Evolutionary conservation across 53 echinoderm and acorn worm genomes (phyloP), one percentile per base, ranked within the genome.

Genomic region (Astropecten irregularis): DNA sequence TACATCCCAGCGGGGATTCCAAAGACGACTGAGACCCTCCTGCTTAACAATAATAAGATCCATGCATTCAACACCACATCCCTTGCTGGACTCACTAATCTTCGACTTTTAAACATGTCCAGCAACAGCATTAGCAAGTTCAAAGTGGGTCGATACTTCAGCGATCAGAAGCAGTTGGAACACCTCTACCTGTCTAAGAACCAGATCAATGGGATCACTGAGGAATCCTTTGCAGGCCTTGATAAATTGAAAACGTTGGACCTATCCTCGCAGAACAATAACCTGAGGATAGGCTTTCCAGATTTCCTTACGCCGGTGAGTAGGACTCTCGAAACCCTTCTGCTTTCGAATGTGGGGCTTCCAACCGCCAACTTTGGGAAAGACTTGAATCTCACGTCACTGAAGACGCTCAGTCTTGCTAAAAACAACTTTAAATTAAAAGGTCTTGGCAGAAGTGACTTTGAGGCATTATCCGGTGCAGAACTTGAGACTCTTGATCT

Each of bases 111-210:
- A 3, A 73, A 91, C 44, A 73, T 96, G 32, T 67, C 87, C 1
- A 74, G 91, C 46, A 96, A 96, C 61, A 61, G 67, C 21, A 85
- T 96, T 19, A 93, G 91, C n/a, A 70, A 81, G 67, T 64, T 96
- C n/a, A 6, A 11, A 11, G 34, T 51, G 9, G 9, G 42, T 19
- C 79, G 68, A 11, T 66, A 87, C 67, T 96, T 96, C 71, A 51
- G 51, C 21, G 82, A 93, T 32, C 87, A 89, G 49, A 26, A 33
- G 0, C 81, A 66, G 25, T 62, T 96, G 9, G 49, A 71, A 30
- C 77, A 86, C 16, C 70, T 96, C 19, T 55, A 30, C 27, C 54
- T 96, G n/a, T 58, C 65, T 56, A 84, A 89, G 32, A 96, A 92
- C 38, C 86, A 93, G 40, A 72, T 96, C 9, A 87, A 83, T 21